Evolutionary conservation across 1,140 invertebrate species (phyloP).

Genomic region (Calliopsis andreniformis): DNA sequence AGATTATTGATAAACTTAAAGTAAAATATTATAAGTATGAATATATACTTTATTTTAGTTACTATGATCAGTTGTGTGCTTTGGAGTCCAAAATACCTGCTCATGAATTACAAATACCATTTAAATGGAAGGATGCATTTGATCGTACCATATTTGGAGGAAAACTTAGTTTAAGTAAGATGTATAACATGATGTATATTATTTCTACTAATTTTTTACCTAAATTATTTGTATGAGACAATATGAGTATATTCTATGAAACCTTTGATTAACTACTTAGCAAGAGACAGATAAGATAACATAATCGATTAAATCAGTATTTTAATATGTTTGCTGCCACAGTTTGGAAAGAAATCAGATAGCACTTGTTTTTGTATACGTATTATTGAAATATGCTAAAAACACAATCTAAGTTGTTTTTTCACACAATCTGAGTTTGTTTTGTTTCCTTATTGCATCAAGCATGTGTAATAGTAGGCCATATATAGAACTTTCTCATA

Average conservation of each 20-base stretch:
- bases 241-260: not conserved
- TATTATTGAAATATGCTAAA: no score
- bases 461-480: no score
- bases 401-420: no score
- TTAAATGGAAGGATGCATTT: constrained; percentile 99
- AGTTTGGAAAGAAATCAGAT: no score
- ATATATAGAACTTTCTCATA: no score
- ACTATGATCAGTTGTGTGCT: constrained; percentile 97
- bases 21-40: not conserved
- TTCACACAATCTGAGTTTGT: no score
- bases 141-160: constrained; percentile 97
- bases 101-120: constrained; percentile 94
- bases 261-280: not conserved
- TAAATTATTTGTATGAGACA: not conserved
- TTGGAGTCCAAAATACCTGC: constrained; percentile 97
- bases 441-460: no score
- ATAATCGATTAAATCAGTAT: constrained; percentile 1
- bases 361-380: no score
- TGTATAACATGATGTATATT: constrained; percentile 29
- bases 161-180: constrained; percentile 94
- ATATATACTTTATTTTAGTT: constrained; percentile 84
- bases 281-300: constrained; percentile 34
- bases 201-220: not conserved
- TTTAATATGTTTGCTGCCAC: no score
- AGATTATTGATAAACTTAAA: no score